phyloP scores from a whole-genome alignment of 2,888 invertebrate species.

The Odontocolon sp. region DNA sequence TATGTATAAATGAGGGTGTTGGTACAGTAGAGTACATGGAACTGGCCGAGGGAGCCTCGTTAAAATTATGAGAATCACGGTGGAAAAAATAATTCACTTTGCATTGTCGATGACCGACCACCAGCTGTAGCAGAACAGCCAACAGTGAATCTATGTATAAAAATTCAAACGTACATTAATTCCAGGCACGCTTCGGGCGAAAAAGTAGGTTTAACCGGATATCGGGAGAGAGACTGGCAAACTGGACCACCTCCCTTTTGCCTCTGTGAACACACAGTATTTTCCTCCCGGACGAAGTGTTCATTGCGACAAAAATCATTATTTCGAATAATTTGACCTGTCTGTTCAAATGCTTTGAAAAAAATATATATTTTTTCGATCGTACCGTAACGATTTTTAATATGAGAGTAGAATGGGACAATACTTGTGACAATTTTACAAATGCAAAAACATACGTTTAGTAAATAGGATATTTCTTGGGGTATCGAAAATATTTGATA shows the following conservation, averaged over 20 bases:
- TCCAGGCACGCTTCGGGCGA: constrained; percentile 46
- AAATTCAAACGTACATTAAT: constrained; percentile 55
- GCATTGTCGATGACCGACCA: constrained; percentile 60
- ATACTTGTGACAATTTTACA: no score
- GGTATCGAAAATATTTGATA: no score
- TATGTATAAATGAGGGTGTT: not conserved
- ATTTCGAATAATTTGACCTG: constrained; percentile 13
- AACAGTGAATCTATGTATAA: constrained; percentile 17
- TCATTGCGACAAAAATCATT: constrained; percentile 15
- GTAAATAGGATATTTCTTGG: no score
- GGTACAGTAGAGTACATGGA: constrained; percentile 9
- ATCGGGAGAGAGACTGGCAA: constrained; percentile 15
- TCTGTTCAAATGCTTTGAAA: constrained; percentile 7
- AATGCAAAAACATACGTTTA: no score
- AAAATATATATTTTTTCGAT: no score
- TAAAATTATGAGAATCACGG: constrained; percentile 65
- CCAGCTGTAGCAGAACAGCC: constrained; percentile 8
- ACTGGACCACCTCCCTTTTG: not conserved
- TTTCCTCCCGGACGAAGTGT: constrained; percentile 10
- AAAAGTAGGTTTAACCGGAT: constrained; percentile 26
- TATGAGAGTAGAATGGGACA: no score
- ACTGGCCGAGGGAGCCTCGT: constrained; percentile 45
- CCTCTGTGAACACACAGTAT: constrained; percentile 27
- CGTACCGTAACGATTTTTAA: no score
- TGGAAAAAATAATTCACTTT: constrained; percentile 65